A percentile compares a stretch with the other conserved stretches of the same genome.
These are phyloP conservation scores for Vesta saturnalis DNA, from an alignment of 2,888 invertebrate genomes.

Conservation along the genomic window DNA sequence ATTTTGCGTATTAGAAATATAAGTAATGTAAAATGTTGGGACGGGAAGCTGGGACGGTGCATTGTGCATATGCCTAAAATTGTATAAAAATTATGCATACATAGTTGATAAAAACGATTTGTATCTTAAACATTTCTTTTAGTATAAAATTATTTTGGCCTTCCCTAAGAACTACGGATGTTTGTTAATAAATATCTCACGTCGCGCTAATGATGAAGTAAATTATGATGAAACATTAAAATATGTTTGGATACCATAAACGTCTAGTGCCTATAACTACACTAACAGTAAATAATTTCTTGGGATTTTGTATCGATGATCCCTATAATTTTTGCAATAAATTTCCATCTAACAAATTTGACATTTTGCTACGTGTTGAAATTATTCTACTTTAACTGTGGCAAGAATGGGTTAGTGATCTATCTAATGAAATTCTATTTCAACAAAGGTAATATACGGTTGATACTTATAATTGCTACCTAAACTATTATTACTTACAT, in stretches of 20 bases:
- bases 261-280: slow-evolving; percentile 18
- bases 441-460: neutral
- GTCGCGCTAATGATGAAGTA: neutral
- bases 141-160: slow-evolving; percentile 28
- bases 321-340: no score
- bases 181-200: slow-evolving; percentile 4
- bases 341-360: no score
- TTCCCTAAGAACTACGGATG: slow-evolving; percentile 16
- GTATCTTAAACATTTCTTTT: slow-evolving; percentile 6
- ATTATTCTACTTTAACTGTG: no score
- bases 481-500: neutral
- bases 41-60: slow-evolving; percentile 45
- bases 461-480: neutral
- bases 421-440: neutral
- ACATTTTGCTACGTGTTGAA: neutral
- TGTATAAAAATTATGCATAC: slow-evolving; percentile 9
- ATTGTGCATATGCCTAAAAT: slow-evolving; percentile 28
- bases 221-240: neutral
- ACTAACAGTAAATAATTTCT: slow-evolving; percentile 25
- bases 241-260: neutral
- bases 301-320: no score
- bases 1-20: neutral
- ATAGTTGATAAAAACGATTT: neutral
- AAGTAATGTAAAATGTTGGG: slow-evolving; percentile 23
- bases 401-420: neutral